A percentile compares a stretch with the other conserved stretches of the same genome.
These are phyloP conservation scores for Chrysina gloriosa DNA, from an alignment of 2,888 invertebrate species.

Conservation along the genomic window DNA sequence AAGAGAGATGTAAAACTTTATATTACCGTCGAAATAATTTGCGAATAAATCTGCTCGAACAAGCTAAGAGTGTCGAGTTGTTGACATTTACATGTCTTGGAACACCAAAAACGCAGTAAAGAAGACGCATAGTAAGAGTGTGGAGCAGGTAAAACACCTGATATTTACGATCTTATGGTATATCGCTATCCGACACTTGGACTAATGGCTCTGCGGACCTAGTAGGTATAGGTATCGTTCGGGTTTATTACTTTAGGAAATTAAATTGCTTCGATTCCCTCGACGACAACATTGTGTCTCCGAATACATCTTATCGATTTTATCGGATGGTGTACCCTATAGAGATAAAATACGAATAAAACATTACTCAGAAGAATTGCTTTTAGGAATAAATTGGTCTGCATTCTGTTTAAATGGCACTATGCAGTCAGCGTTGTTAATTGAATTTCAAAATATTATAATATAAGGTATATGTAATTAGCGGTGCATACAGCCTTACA, in stretches of 20 bases:
- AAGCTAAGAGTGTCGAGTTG: constrained; percentile 57
- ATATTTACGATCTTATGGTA: constrained; percentile 55
- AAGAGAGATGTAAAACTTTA: constrained; percentile 46
- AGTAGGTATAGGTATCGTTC: constrained; percentile 38
- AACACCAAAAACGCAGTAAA: constrained; percentile 56
- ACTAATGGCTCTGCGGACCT: constrained; percentile 49
- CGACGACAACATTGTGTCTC: constrained; percentile 33
- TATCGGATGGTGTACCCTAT: constrained; percentile 17
- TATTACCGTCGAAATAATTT: constrained; percentile 57
- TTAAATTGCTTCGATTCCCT: constrained; percentile 38
- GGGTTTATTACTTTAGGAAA: constrained; percentile 48
- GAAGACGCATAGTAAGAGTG: constrained; percentile 53
- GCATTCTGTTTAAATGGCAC: neutral
- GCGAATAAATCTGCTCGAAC: constrained; percentile 58
- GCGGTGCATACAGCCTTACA: too few relatives aligned
- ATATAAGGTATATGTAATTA: too few relatives aligned
- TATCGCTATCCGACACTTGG: constrained; percentile 52
- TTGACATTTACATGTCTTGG: constrained; percentile 58
- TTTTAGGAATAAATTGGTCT: neutral
- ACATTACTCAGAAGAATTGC: constrained; percentile 25
- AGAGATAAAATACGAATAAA: constrained; percentile 25
- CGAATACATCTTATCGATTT: constrained; percentile 35
- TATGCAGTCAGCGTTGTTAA: neutral
- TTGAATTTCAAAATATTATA: too few relatives aligned
- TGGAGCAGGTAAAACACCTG: constrained; percentile 53